Evolutionary conservation across 2,797 vertebrate genomes (phyloP).

Genomic region (Halcyon leucocephala): DNA sequence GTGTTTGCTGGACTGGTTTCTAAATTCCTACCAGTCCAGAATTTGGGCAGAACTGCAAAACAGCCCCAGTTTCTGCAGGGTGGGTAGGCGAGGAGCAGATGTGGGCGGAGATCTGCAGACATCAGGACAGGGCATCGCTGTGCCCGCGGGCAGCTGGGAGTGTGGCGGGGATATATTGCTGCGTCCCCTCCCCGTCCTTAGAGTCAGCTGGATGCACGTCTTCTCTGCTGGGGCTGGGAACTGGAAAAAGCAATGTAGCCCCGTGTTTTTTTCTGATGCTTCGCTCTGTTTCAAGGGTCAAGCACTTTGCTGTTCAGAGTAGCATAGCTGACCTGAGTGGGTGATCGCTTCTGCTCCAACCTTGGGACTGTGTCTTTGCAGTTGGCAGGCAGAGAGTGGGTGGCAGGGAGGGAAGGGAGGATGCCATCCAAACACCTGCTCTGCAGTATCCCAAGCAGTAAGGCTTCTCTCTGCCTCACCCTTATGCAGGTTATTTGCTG

Average conservation of each 20-base stretch:
- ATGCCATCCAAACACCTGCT: no score
- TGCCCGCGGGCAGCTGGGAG: not conserved
- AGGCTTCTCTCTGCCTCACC: not conserved
- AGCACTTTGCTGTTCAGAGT: not conserved
- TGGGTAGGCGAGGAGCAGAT: not conserved
- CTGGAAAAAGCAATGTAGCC: not conserved
- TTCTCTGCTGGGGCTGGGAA: not conserved
- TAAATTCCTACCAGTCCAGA: not conserved
- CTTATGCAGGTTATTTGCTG: not conserved
- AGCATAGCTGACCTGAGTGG: not conserved
- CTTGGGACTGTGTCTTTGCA: not conserved
- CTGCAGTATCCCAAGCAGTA: not conserved
- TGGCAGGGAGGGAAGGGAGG: no score
- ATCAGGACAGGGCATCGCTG: not conserved
- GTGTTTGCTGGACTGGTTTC: not conserved
- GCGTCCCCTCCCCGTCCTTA: not conserved
- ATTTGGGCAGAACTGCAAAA: not conserved
- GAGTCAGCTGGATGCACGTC: not conserved
- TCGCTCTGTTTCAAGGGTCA: not conserved
- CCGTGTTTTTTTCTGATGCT: not conserved
- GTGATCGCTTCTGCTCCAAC: not conserved
- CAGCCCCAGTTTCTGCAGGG: not conserved
- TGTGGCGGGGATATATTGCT: accelerated
- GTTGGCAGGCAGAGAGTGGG: no score
- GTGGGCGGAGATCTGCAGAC: not conserved